These are phyloP conservation scores for Conus canariensis DNA, from an alignment of 2,888 invertebrate species.

Conservation along the genomic window DNA sequence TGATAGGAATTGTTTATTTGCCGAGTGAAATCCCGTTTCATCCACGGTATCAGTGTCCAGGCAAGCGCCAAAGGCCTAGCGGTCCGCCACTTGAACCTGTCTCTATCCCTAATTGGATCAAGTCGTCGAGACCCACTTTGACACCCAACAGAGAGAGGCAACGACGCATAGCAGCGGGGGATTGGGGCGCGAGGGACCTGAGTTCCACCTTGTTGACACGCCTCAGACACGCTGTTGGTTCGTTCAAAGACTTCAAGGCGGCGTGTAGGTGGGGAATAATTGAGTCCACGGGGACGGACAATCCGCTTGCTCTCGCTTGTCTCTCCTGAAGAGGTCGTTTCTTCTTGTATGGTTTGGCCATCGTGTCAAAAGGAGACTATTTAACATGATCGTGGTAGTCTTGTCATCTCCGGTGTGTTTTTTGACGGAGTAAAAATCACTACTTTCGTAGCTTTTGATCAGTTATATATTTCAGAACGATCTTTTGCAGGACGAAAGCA, in stretches of 20 bases:
- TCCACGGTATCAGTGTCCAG: constrained; percentile 12
- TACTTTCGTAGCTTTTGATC: too few species aligned
- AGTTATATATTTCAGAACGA: too few species aligned
- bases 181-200: not conserved
- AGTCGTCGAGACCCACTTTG: constrained; percentile 8
- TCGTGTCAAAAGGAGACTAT: not conserved
- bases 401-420: not conserved
- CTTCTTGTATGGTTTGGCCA: not conserved
- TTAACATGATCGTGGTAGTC: not conserved
- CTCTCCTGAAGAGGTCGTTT: not conserved
- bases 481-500: too few species aligned
- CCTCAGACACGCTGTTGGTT: not conserved
- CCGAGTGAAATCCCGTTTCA: constrained; percentile 26
- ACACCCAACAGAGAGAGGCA: constrained; percentile 30
- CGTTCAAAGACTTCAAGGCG: constrained; percentile 34
- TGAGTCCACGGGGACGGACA: not conserved
- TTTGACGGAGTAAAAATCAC: too few species aligned
- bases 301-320: not conserved
- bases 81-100: constrained; percentile 14
- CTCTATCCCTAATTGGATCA: constrained; percentile 33
- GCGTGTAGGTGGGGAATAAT: constrained; percentile 15
- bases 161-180: constrained; percentile 22
- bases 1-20: not conserved
- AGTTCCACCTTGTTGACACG: constrained; percentile 20
- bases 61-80: not conserved